Conservation (phyloP, 2,888 invertebrate species). For the Tenthredo mesomela region DNA sequence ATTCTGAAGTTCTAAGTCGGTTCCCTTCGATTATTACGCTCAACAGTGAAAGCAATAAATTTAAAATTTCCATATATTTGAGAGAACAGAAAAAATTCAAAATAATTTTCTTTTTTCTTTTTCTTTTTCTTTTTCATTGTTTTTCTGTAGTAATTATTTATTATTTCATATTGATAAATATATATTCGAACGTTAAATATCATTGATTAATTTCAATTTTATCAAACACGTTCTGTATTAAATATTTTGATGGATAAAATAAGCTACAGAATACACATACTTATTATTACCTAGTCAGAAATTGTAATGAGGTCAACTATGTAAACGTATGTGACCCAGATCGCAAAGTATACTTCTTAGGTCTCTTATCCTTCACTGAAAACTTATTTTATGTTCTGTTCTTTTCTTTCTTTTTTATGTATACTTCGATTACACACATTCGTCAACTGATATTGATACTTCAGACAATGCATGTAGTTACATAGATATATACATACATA, state of each 20-base stretch:
- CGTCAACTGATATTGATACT: background rate
- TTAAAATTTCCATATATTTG: background rate
- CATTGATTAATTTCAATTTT: background rate
- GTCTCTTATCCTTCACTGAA: background rate
- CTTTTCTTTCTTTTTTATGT: background rate
- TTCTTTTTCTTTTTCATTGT: background rate
- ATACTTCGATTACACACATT: background rate
- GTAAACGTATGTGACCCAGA: constrained; percentile 9
- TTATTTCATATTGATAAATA: background rate
- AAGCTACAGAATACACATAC: background rate
- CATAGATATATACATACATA: too few relatives aligned
- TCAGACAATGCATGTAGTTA: background rate
- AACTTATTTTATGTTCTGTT: background rate
- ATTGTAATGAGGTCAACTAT: constrained; percentile 18
- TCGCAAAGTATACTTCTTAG: background rate
- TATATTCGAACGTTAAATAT: background rate
- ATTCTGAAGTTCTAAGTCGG: background rate
- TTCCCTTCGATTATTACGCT: background rate
- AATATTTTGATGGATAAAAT: background rate
- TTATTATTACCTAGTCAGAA: background rate
- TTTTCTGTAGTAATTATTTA: background rate
- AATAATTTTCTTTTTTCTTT: background rate
- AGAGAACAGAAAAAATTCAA: background rate
- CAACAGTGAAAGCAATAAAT: background rate
- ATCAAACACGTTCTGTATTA: background rate